These are phyloP conservation scores for Acanthis flammea DNA, from an alignment of 2,797 vertebrate species.

Conservation along the genomic window DNA sequence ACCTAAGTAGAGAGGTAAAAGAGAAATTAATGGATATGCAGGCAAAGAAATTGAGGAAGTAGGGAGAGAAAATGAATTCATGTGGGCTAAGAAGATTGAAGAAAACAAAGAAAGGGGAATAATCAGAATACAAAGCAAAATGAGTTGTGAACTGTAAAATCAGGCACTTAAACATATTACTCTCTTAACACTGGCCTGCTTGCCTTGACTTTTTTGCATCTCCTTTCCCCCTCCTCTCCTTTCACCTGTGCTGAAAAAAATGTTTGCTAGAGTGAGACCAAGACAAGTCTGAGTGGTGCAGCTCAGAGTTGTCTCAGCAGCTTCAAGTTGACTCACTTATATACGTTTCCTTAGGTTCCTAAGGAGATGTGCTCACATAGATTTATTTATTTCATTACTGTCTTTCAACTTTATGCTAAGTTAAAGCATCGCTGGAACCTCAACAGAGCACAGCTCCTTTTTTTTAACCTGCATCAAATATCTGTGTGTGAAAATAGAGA, in stretches of 20 bases:
- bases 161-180: neutral
- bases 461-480: neutral
- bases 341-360: neutral
- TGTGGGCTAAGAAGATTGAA: neutral
- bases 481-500: neutral
- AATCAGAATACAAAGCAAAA: neutral
- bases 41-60: neutral
- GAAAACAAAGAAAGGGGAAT: neutral
- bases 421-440: neutral
- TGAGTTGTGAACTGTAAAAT: neutral
- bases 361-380: neutral
- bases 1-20: neutral
- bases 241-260: neutral
- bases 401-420: neutral
- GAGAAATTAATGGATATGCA: neutral
- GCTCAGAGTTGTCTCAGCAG: neutral
- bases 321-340: neutral
- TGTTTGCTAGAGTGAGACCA: neutral
- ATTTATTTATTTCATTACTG: neutral
- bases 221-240: neutral
- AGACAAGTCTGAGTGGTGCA: neutral
- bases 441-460: neutral
- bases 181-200: neutral
- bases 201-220: neutral
- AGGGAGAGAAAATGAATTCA: neutral